Evolutionary conservation across 2,113 vertebrate species (phyloP).

Genomic region (Oenanthe oenanthe): DNA sequence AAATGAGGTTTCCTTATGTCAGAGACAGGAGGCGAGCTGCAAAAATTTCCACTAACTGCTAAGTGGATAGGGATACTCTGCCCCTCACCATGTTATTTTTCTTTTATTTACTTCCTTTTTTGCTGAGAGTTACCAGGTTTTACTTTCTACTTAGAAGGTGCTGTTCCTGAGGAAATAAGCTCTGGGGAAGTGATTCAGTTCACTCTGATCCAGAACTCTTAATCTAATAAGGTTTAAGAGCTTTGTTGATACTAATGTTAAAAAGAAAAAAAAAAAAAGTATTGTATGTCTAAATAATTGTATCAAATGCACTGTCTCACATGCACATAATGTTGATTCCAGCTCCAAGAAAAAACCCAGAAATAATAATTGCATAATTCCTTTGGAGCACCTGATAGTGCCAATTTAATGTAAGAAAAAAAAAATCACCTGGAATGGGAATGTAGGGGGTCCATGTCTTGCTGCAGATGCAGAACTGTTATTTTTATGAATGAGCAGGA

Average conservation of each 20-base stretch:
- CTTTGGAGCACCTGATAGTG: background rate
- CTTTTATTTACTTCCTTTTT: background rate
- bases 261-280: background rate
- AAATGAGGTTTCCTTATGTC: background rate
- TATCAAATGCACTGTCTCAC: background rate
- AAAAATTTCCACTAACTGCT: background rate
- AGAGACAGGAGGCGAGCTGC: background rate
- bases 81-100: background rate
- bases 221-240: background rate
- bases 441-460: background rate
- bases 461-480: background rate
- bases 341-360: background rate
- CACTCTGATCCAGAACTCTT: background rate
- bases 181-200: background rate
- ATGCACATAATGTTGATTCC: background rate
- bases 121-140: background rate
- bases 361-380: background rate
- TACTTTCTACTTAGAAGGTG: background rate
- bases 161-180: background rate
- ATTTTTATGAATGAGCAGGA: background rate
- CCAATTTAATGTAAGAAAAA: background rate
- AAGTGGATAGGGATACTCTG: background rate
- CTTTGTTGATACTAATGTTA: background rate
- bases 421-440: background rate
- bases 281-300: background rate